Percentiles rank a stretch among this genome's conserved stretches.
phyloP scores from a whole-genome alignment of 2,113 vertebrate species.

The Ptilorrhoa leucosticta region DNA sequence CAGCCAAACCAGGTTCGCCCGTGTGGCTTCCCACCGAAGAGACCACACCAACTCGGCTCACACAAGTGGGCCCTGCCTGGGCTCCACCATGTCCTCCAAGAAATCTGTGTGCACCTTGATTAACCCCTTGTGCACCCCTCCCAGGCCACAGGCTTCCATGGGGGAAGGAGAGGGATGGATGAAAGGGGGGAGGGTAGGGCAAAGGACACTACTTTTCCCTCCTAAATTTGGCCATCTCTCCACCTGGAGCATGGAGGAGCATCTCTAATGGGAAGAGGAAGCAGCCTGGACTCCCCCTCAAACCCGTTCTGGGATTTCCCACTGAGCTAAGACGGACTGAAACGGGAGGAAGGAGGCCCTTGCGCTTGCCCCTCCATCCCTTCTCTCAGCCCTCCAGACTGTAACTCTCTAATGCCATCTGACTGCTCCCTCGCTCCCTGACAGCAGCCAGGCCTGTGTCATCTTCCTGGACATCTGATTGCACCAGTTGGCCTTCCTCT shows the following conservation, averaged over 20 bases:
- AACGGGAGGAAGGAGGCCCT: background rate
- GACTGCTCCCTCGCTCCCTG: background rate
- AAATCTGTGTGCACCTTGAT: background rate
- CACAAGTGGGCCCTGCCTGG: background rate
- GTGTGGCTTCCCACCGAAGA: background rate
- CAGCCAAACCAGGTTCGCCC: background rate
- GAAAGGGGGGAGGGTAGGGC: background rate
- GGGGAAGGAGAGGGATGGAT: background rate
- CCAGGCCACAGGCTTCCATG: accelerated
- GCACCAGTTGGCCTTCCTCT: background rate
- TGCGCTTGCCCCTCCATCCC: background rate
- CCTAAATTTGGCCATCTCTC: background rate
- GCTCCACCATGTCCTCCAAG: background rate
- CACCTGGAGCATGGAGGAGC: background rate
- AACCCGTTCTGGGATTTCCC: background rate
- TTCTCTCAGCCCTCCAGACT: background rate
- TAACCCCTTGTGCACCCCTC: accelerated
- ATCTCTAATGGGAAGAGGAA: background rate
- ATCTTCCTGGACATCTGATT: background rate
- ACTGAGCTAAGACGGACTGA: background rate
- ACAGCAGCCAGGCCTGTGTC: background rate
- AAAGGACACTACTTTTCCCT: background rate
- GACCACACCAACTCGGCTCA: background rate
- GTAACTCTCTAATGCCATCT: background rate
- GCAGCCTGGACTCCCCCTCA: accelerated